phyloP scores from a whole-genome alignment of 2,888 invertebrate species.

The Phragmatobia fuliginosa region DNA sequence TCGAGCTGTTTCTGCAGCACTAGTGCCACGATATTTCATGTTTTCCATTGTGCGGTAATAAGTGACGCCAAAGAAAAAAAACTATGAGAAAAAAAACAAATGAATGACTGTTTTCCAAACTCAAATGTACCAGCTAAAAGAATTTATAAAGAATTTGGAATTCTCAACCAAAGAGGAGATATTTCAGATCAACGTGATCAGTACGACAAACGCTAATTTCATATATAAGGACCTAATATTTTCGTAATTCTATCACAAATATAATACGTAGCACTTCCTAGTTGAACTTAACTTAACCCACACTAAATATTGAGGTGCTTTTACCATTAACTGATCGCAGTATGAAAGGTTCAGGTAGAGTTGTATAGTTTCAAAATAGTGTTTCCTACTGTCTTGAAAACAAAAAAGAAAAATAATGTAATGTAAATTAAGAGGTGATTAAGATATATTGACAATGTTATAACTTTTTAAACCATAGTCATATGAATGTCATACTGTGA shows the following conservation, averaged over 20 bases:
- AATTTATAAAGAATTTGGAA: no score
- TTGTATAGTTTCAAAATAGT: background rate
- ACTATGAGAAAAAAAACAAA: no score
- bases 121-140: no score
- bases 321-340: slow-evolving; percentile 23
- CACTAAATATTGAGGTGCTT: slow-evolving; percentile 29
- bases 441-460: background rate
- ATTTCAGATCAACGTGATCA: no score
- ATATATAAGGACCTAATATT: no score
- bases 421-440: background rate
- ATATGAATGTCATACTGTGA: slow-evolving; percentile 27
- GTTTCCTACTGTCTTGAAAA: background rate
- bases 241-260: slow-evolving; percentile 22
- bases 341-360: slow-evolving; percentile 12
- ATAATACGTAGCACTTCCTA: slow-evolving; percentile 19
- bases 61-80: no score
- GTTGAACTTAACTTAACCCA: background rate
- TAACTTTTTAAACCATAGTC: background rate
- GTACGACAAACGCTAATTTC: no score
- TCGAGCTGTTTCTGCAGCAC: no score
- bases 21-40: no score
- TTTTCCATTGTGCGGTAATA: no score
- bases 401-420: background rate
- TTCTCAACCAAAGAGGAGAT: no score
- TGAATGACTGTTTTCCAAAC: no score